These are phyloP conservation scores for Allolobophora icterica DNA, from an alignment of 2,888 invertebrate species.

Conservation along the genomic window DNA sequence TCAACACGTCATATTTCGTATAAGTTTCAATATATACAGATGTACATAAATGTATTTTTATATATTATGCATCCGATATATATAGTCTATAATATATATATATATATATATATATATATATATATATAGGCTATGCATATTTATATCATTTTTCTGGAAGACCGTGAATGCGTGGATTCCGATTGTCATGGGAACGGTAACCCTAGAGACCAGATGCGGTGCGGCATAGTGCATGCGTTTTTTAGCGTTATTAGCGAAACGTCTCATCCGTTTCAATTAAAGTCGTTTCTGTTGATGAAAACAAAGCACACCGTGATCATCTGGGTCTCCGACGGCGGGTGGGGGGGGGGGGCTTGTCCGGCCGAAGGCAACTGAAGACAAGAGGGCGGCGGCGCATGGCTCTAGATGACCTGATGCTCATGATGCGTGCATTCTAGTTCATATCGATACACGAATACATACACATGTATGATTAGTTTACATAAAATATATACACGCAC, in stretches of 20 bases:
- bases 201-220: not conserved
- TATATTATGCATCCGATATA: not conserved
- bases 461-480: not conserved
- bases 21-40: not conserved
- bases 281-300: not conserved
- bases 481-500: not conserved
- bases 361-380: not conserved
- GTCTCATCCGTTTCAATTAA: constrained; percentile 2
- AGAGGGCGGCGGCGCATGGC: not conserved
- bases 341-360: not conserved
- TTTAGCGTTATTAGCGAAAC: not conserved
- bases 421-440: not conserved
- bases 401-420: not conserved
- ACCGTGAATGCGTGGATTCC: not conserved
- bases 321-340: not conserved
- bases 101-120: not conserved
- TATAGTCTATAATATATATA: not conserved
- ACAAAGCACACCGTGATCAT: not conserved
- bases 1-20: not conserved
- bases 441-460: not conserved
- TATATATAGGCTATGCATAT: not conserved
- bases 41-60: not conserved
- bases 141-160: not conserved
- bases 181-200: constrained; percentile 8
- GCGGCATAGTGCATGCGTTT: not conserved